Evolutionary conservation across 2,113 vertebrate genomes (phyloP), one percentile per base, ranked within the genome.

Genomic region (Laticauda colubrina): DNA sequence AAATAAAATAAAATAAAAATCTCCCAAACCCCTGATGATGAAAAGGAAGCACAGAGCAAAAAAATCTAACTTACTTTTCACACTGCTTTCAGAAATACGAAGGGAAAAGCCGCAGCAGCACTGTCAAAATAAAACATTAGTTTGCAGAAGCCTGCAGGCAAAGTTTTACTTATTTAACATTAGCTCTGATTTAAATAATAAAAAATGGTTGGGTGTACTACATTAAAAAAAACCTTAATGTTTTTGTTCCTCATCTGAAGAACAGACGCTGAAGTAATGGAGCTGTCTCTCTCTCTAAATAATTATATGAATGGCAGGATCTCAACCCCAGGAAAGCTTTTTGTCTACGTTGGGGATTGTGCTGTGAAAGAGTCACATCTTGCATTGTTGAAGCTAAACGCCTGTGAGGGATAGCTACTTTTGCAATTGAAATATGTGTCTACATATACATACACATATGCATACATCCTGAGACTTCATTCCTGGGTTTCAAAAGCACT

Each of bases 111-210:
- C 96, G 96, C 95, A 95, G 97, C 95, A 95, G 95, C 96, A 96
- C 94, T 97, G 97, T 97, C 97, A 97, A 96, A 97, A 97, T 92
- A 96, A 93, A 96, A 95, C 96, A 96, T 97, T 97, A 95, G 95
- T 97, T 97, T 97, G 97, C 96, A 97, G 95, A 98, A 97, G 97
- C 95, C 97, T 96, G 92, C 92, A 95, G 97, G 97, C 96, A 95
- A 96, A 96, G 96, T 97, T 97, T 97, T 98, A 98, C 98, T 98
- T 98, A 97, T 98, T 98, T 97, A 97, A 97, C 97, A 96, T 97
- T 96, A 97, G 97, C 95, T 97, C 97, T 95, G 96, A 97, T 97
- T 97, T 97, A 97, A 97, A 97, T 97, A 97, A 95, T 93, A 96
- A 96, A 97, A 97, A 96, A 95, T 95, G 95, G 96, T 93, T 95